Evolutionary conservation across 2,888 invertebrate genomes (phyloP), one percentile per base, ranked within the genome.

Genomic region (Hemistola chrysoprasaria): DNA sequence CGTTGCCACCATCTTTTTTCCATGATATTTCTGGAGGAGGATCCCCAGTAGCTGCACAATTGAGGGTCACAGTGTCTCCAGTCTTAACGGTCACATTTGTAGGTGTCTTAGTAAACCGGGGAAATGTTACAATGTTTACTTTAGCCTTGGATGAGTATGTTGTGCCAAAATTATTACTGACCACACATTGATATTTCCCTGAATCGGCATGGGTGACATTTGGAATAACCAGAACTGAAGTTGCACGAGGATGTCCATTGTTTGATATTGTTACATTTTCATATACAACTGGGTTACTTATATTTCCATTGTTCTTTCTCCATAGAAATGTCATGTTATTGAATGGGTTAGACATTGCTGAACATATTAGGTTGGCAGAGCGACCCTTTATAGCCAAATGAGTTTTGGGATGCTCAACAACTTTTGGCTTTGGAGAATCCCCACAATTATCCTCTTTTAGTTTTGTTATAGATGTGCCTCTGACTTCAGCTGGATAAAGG

Each of bases 151-250:
- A 90, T 0, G 98, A 98, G 77, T 97, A 98, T 2, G 95, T 95
- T 4, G 95, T 94, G 3, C 98, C 98, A 84, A 94, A 97, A 51
- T 92, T 92, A 73, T 98, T 98, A 8, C 94, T 93, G 6, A 97
- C 96, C 50, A 97, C 93, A 86, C 98, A 98, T 77, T 98, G 98
- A 79, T 98, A 98, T 73, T 92, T 92, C 0, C 98, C 98, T 45
- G 95, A 94, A 76, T 97, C 94, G 25, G 92, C 90, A 79, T 96
- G 93, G 35, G 93, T 93, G 0, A 97, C 93, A 72, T 95, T 93
- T 22, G 88, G 85, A 49, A 98, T 90, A 33, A 93, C 91, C 39
- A 98, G 90, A 35, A 92, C 90, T 8, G 97, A 96, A 25, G 93
- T 91, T 25, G 93, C 93, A 53, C 92, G 91, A 1, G 91, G 92